phyloP scores from a whole-genome alignment of 2,888 invertebrate genomes.

The Frankliniella fusca region DNA sequence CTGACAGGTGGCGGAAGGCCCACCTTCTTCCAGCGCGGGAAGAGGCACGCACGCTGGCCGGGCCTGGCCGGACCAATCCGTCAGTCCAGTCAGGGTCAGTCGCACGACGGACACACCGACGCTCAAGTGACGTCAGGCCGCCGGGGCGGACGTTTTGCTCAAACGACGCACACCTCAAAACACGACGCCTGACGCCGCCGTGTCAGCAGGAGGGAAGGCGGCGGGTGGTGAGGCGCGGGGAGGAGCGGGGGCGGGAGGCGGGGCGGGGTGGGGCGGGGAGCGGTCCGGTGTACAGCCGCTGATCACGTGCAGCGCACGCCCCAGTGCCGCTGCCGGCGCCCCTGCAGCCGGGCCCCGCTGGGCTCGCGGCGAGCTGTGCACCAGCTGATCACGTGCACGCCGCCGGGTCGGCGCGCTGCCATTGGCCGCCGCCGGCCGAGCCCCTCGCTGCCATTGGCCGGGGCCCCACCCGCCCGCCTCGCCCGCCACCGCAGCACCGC shows the following conservation, averaged over 20 bases:
- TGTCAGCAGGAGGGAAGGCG: not conserved
- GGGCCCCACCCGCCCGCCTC: not conserved
- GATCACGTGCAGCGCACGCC: conserved; percentile 11
- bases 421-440: conserved; percentile 15
- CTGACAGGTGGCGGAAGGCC: too few species aligned
- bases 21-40: too few species aligned
- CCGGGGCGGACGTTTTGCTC: too few species aligned
- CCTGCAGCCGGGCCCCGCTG: conserved; percentile 2
- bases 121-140: too few species aligned
- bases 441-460: conserved; percentile 4
- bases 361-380: not conserved
- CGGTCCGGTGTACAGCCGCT: not conserved
- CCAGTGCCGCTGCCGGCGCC: not conserved
- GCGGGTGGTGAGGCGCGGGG: not conserved
- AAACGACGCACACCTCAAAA: too few species aligned
- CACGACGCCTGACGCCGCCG: too few species aligned
- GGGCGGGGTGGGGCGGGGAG: not conserved
- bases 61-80: too few species aligned
- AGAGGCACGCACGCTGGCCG: too few species aligned
- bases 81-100: too few species aligned
- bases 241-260: not conserved
- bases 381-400: not conserved
- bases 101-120: too few species aligned
- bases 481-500: conserved; percentile 2
- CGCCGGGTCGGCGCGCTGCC: not conserved